phyloP scores from a whole-genome alignment of 2,113 vertebrate genomes.

The Microcebus murinus region DNA sequence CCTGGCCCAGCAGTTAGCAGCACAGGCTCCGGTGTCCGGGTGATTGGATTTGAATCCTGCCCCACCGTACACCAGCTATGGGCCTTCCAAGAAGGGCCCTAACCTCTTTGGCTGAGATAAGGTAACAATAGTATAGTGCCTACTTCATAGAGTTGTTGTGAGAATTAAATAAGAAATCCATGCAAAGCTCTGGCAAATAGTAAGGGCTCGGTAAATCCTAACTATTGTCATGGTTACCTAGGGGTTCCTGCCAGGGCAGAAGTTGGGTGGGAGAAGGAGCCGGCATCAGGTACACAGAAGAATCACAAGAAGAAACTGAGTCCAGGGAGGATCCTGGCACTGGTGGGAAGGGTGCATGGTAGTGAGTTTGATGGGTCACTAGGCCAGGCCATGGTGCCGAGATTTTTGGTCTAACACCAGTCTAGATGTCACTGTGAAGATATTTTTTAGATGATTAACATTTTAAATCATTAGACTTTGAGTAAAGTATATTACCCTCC shows the following conservation, averaged over 20 bases:
- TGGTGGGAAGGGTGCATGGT: not conserved
- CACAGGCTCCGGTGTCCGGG: not conserved
- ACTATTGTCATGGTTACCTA: not conserved
- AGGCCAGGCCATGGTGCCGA: not conserved
- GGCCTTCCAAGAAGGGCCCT: not conserved
- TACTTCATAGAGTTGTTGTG: not conserved
- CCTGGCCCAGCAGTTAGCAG: not conserved
- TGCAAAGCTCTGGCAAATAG: not conserved
- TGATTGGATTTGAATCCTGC: not conserved
- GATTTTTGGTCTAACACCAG: not conserved
- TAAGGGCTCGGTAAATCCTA: no score
- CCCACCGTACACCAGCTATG: not conserved
- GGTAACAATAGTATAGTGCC: not conserved
- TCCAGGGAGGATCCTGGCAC: not conserved
- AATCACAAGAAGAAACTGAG: not conserved
- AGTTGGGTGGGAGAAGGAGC: not conserved
- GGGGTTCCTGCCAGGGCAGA: not conserved
- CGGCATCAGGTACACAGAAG: not conserved
- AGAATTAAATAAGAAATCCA: not conserved
- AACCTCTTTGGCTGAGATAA: not conserved
- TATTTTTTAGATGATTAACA: not conserved
- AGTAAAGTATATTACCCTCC: not conserved
- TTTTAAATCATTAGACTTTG: not conserved
- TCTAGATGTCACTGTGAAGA: not conserved
- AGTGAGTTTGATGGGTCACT: not conserved